phyloP scores from a whole-genome alignment of 2,888 invertebrate genomes.

The Drosophila tanythrix region DNA sequence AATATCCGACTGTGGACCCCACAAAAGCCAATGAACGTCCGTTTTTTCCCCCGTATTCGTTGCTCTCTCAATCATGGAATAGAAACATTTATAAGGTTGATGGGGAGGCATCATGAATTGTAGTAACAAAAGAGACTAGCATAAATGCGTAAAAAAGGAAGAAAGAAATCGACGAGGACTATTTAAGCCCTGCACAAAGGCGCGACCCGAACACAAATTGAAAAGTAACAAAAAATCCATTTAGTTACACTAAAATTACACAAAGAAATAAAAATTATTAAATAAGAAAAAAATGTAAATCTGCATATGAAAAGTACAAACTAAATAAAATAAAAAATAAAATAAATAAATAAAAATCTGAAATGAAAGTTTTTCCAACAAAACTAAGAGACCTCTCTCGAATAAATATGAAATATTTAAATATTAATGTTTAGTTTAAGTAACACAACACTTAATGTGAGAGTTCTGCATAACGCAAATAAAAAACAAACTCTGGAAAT shows the following conservation, averaged over 20 bases:
- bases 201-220: conserved; percentile 24
- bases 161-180: conserved; percentile 32
- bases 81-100: not conserved
- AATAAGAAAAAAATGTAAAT: not conserved
- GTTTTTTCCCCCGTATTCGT: conserved; percentile 28
- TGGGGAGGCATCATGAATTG: conserved; percentile 9
- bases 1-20: conserved; percentile 56
- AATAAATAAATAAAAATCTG: too few species aligned
- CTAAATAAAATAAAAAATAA: too few species aligned
- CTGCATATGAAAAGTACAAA: too few species aligned
- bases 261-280: not conserved
- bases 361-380: too few species aligned
- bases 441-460: too few species aligned
- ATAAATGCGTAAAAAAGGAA: conserved; percentile 23
- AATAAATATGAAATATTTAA: too few species aligned
- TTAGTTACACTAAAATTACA: not conserved
- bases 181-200: conserved; percentile 32
- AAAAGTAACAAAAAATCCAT: conserved; percentile 5
- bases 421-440: too few species aligned
- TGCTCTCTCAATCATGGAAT: conserved; percentile 23
- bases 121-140: conserved; percentile 6
- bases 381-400: too few species aligned
- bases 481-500: not conserved
- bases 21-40: conserved; percentile 75
- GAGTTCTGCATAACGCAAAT: not conserved